Percentiles rank a stretch among this genome's conserved stretches.
phyloP scores from a whole-genome alignment of 2,797 vertebrate genomes.

The Crypturellus tataupa region DNA sequence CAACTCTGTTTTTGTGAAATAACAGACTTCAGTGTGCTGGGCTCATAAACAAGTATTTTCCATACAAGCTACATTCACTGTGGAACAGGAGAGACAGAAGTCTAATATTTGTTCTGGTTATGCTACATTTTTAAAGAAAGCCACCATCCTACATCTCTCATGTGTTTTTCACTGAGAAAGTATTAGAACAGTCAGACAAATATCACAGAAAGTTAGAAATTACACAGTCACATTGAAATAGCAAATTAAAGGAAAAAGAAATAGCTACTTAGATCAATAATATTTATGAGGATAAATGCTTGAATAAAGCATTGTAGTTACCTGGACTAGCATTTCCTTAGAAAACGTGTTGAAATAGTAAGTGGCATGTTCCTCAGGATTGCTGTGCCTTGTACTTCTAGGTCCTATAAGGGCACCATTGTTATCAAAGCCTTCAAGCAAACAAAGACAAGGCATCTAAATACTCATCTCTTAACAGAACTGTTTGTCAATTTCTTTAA shows the following conservation, averaged over 20 bases:
- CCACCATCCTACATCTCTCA: neutral
- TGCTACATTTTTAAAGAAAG: neutral
- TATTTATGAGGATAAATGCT: neutral
- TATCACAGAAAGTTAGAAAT: neutral
- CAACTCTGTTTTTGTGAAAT: neutral
- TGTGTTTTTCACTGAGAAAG: neutral
- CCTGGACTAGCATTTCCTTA: conserved; percentile 97
- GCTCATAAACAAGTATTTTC: neutral
- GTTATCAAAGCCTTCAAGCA: conserved; percentile 93
- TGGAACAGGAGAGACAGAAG: neutral
- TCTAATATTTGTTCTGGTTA: neutral
- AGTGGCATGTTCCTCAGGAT: conserved; percentile 95
- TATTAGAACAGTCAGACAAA: neutral
- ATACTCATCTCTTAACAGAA: conserved; percentile 4
- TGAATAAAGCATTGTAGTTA: conserved; percentile 65
- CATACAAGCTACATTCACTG: neutral
- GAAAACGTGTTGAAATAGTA: conserved; percentile 97
- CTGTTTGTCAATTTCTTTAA: conserved; percentile 65
- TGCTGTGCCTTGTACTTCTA: conserved; percentile 94
- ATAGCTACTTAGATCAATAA: neutral
- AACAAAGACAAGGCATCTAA: conserved; percentile 69
- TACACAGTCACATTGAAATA: neutral
- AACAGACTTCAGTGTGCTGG: neutral
- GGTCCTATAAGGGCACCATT: conserved; percentile 93
- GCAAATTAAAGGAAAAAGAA: neutral